phyloP scores from a whole-genome alignment of 1,140 invertebrate genomes.

The Brachionus sp. region DNA sequence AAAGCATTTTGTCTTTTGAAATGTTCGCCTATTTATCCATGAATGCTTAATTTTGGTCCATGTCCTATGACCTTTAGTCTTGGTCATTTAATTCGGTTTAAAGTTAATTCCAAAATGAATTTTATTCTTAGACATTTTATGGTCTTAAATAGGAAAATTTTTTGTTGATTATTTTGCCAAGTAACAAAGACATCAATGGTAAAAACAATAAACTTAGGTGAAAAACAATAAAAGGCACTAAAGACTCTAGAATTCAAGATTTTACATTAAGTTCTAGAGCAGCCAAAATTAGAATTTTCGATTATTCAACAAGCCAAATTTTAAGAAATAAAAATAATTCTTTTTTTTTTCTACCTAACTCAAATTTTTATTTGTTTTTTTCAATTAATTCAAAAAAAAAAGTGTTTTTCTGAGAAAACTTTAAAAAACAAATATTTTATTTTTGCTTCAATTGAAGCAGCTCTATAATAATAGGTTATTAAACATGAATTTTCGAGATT shows the following conservation, averaged over 20 bases:
- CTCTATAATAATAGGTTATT: background rate
- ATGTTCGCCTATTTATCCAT: background rate
- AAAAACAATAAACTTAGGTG: background rate
- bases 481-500: background rate
- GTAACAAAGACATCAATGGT: background rate
- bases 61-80: background rate
- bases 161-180: background rate
- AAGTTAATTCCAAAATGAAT: background rate
- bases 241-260: slow-evolving; percentile 1
- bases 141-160: background rate
- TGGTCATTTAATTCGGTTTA: background rate
- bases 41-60: background rate
- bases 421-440: slow-evolving; percentile 13
- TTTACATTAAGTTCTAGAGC: background rate
- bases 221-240: background rate
- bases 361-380: background rate
- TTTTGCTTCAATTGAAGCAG: background rate
- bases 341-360: background rate
- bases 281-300: background rate
- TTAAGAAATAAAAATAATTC: background rate
- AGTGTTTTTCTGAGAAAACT: slow-evolving; percentile 8
- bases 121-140: background rate
- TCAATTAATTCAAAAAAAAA: background rate
- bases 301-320: background rate
- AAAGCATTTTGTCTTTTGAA: background rate